Base-by-base conservation (phyloP, 2,797 vertebrate genomes). In the Esox lucius region DNA sequence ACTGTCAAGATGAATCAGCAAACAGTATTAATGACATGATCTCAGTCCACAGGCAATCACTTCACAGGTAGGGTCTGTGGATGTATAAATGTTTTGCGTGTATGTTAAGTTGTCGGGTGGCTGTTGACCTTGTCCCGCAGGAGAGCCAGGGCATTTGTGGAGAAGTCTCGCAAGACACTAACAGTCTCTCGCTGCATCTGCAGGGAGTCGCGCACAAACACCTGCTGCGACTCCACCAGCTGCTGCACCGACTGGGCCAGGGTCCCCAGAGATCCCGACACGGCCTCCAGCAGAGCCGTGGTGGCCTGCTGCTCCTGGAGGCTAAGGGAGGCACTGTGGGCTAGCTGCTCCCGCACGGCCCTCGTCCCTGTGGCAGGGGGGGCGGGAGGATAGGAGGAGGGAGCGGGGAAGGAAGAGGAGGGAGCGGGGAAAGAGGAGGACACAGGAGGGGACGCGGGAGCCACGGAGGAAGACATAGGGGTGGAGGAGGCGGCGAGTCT, bases 201-300 rank as follows among this genome's bases (percentile, higher is more conserved):
- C 84, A 95, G 82, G 0, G 93, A 93, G 84, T 94, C 91, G 68
- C 88, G 90, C 33, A 92, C 91, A 8, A 94, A 94, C 90, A 92
- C 89, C 68, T 93, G 92, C 89, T 95, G 94, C 13, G 84, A 90
- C 85, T 94, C 92, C 85, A 93, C 93, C 78, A 94, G 87, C 79
- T 84, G 88, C 87, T 93, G 93, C 16, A 94, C 87, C 0, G 94
- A 94, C 78, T 92, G 90, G 0, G 93, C 91, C 80, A 95, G 75
- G 0, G 80, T 56, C 85, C 93, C 94, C 80, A 95, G 85, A 0
- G 94, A 95, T 70, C 83, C 92, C 0, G 93, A 93, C 81, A 94
- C 88, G 0, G 92, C 88, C 8, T 86, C 83, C 76, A 95, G 87
- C 3, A 94, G 91, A 77, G 86, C 70, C 33, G 93, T 75, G 70